Evolutionary conservation across 2,888 invertebrate species (phyloP).

Genomic region (Drosophila koepferae): DNA sequence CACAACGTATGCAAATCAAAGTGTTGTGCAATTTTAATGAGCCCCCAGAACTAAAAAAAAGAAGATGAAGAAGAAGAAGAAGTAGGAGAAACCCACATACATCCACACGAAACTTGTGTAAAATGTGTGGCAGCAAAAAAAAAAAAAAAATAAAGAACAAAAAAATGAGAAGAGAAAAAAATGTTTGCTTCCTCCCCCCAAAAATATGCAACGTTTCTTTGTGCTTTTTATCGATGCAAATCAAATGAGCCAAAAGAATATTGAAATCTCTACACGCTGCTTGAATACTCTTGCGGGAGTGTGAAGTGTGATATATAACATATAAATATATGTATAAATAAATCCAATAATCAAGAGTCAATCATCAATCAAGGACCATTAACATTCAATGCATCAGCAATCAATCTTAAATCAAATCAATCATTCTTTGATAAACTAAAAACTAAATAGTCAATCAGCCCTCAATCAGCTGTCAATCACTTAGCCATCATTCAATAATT

Average conservation of each 20-base stretch:
- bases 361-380: no score
- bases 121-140: constrained; percentile 27
- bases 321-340: no score
- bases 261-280: background rate
- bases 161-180: background rate
- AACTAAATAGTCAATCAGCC: background rate
- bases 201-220: constrained; percentile 49
- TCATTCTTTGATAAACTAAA: background rate
- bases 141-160: no score
- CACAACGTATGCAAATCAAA: constrained; percentile 73
- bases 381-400: background rate
- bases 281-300: constrained; percentile 18
- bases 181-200: background rate
- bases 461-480: background rate
- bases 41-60: constrained; percentile 20
- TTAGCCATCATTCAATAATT: background rate
- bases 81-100: background rate
- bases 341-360: no score
- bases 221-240: constrained; percentile 40
- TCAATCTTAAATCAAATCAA: background rate
- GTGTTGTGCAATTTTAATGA: constrained; percentile 80
- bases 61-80: background rate
- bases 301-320: background rate
- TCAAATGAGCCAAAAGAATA: constrained; percentile 24
- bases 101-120: constrained; percentile 32